Percentiles rank a stretch among this genome's conserved stretches.
Evolutionary conservation across 2,888 invertebrate genomes (phyloP).

Genomic region (Matsumyia berberina): DNA sequence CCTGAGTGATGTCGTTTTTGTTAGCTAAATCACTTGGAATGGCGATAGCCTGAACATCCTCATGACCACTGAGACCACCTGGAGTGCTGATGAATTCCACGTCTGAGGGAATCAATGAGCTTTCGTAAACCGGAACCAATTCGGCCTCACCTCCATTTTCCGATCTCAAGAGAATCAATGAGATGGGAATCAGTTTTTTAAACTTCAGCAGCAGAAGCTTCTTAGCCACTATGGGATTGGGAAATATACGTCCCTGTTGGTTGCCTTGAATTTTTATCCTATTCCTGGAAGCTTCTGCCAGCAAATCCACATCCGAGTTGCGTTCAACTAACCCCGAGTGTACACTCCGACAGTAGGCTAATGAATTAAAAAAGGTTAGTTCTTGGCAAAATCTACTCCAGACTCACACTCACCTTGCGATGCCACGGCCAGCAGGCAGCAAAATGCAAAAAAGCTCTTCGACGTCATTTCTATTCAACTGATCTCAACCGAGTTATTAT

Average conservation of each 20-base stretch:
- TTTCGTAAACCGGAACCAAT: constrained; percentile 82
- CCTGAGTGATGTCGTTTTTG: constrained; percentile 80
- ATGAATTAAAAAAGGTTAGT: not conserved
- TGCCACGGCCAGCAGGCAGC: constrained; percentile 36
- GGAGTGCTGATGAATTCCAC: constrained; percentile 82
- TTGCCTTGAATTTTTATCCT: constrained; percentile 6
- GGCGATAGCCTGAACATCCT: constrained; percentile 82
- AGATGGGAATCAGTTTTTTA: constrained; percentile 82
- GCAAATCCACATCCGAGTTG: constrained; percentile 41
- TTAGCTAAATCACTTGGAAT: constrained; percentile 81
- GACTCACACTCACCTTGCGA: constrained; percentile 38
- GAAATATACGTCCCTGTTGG: constrained; percentile 79
- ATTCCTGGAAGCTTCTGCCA: constrained; percentile 34
- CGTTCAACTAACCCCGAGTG: constrained; percentile 33
- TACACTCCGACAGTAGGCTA: constrained; percentile 43
- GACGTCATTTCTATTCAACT: constrained; percentile 44
- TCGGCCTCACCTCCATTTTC: constrained; percentile 81
- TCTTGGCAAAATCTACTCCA: not conserved
- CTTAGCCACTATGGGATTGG: constrained; percentile 81
- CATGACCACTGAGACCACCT: constrained; percentile 81
- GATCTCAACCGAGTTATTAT: constrained; percentile 9
- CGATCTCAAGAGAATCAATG: constrained; percentile 80
- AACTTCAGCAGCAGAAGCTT: constrained; percentile 82
- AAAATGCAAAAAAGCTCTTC: constrained; percentile 21
- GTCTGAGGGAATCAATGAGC: constrained; percentile 80